Percentiles rank a stretch among this genome's conserved stretches.
Evolutionary conservation across 2,797 vertebrate genomes (phyloP).

Genomic region (Chelon auratus): DNA sequence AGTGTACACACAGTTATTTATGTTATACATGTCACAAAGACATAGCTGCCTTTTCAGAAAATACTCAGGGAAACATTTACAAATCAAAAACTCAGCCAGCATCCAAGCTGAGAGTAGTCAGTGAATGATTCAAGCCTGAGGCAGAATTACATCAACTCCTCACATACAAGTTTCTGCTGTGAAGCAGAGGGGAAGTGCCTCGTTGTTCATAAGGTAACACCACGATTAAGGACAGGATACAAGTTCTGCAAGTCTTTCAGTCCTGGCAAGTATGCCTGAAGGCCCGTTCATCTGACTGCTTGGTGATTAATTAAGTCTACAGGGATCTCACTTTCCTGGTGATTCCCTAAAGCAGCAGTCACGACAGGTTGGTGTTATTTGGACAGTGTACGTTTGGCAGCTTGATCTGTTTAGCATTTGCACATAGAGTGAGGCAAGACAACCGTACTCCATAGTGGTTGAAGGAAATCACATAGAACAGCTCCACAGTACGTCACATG

Average conservation of each 20-base stretch:
- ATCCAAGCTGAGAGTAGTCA: constrained; percentile 38
- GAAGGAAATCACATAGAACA: not conserved
- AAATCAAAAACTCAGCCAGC: constrained; percentile 35
- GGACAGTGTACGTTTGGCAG: constrained; percentile 55
- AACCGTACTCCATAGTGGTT: not conserved
- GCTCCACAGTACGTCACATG: not conserved
- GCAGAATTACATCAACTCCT: constrained; percentile 37
- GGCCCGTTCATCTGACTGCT: constrained; percentile 55
- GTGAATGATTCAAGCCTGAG: constrained; percentile 44
- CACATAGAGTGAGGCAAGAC: not conserved
- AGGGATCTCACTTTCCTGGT: constrained; percentile 47
- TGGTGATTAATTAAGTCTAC: constrained; percentile 74
- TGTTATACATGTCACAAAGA: constrained; percentile 10
- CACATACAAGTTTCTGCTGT: constrained; percentile 43
- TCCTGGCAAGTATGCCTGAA: constrained; percentile 56
- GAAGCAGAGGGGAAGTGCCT: constrained; percentile 38
- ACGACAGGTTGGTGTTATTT: constrained; percentile 51
- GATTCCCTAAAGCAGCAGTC: constrained; percentile 49
- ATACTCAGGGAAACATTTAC: constrained; percentile 21
- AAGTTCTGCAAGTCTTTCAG: constrained; percentile 58
- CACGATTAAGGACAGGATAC: constrained; percentile 54
- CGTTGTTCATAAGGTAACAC: constrained; percentile 46
- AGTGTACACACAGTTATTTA: not conserved
- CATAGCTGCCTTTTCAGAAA: constrained; percentile 5
- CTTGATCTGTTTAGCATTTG: constrained; percentile 30